phyloP scores from a whole-genome alignment of 2,113 vertebrate species.

The Cochlearius cochlearius region DNA sequence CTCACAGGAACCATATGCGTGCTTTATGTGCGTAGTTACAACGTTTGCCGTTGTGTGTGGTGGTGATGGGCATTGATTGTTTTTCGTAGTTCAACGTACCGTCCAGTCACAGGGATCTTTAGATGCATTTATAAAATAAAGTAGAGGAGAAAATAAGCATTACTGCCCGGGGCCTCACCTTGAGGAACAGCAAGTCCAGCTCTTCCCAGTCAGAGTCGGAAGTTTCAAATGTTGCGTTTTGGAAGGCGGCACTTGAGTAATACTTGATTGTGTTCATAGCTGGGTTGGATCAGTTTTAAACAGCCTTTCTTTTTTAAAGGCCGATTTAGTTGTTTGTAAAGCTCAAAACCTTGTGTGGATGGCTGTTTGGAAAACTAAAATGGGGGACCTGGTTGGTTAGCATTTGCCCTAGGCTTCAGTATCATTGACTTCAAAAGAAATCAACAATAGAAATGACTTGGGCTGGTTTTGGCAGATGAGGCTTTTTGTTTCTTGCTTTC shows the following conservation, averaged over 20 bases:
- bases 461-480: neutral
- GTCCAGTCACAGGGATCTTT: neutral
- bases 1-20: neutral
- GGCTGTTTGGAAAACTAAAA: neutral
- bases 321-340: neutral
- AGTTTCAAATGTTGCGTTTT: neutral
- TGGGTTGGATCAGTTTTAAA: neutral
- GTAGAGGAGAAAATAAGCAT: neutral
- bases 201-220: neutral
- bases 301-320: neutral
- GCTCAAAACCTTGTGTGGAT: neutral
- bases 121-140: neutral
- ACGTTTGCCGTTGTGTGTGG: neutral
- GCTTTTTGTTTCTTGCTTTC: slow-evolving; percentile 26
- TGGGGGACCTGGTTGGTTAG: neutral
- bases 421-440: slow-evolving; percentile 17
- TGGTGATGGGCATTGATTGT: neutral
- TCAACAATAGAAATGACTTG: neutral
- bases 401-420: slow-evolving; percentile 8
- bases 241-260: neutral
- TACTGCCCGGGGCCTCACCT: neutral
- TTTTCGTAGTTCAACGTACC: neutral
- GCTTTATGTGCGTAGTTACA: neutral
- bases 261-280: neutral
- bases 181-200: neutral